Evolutionary conservation across 2,113 vertebrate genomes (phyloP), one percentile per base, ranked within the genome.

Genomic region (Eulemur macaco): DNA sequence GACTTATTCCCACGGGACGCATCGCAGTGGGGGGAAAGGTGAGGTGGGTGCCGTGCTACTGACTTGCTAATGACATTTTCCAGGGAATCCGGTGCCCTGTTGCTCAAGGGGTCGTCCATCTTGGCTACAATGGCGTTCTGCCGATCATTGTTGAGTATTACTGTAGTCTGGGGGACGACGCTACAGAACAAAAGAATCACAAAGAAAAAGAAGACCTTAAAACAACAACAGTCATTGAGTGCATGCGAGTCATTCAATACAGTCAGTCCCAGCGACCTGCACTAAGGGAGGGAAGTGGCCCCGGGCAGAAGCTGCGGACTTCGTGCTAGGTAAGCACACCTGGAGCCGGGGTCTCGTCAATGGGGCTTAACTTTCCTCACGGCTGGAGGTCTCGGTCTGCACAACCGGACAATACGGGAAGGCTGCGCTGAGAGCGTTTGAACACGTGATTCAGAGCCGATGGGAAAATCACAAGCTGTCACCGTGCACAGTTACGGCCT

Each of bases 51-150:
- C 15, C 50, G 94, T 27, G 78, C 86, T 96, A 98, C 99, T 99
- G 95, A 99, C 99, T 99, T 99, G 99, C 99, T 99, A 66, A 99
- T 99, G 96, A 99, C 99, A 97, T 99, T 99, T 97, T 99, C 99
- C 98, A 99, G 98, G 63, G 99, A 99, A 97, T 99, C 99, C 2
- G 99, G 97, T 18, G 99, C 97, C 92, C 99, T 99, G 97, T 31
- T 83, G 92, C 98, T 98, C 97, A 99, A 42, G 0, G 98, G 98
- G 50, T 99, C 99, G 94, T 99, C 99, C 98, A 98, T 98, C 98
- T 99, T 99, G 98, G 99, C 98, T 95, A 99, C 98, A 71, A 98
- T 98, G 47, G 99, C 98, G 88, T 98, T 99, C 82, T 99, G 98
- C 76, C 99, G 98, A 95, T 99, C 99, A 90, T 99, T 99, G 98